Base-by-base conservation (phyloP, 2,113 vertebrate species). In the Kryptolebias marmoratus region DNA sequence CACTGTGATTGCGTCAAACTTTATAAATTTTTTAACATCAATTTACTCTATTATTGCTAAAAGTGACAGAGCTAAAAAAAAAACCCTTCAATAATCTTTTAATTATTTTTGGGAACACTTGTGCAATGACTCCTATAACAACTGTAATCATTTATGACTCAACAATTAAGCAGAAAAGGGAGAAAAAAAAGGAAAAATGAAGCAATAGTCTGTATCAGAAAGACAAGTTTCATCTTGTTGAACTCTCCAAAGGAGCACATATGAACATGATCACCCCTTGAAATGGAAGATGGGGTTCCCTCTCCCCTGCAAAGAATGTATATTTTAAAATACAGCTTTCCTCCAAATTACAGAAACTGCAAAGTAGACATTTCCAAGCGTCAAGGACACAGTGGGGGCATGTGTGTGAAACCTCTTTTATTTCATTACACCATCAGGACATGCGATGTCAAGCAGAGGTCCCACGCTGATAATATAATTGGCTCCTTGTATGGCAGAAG, bases 401-500 rank as follows among this genome's bases (percentile, higher is more conserved):
- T 73, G 84, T 71, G 83, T 87, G 85, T 73, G 87, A 89, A 88
- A 86, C 85, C 82, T 62, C 73, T 79, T 87, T 87, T 88, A 89
- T 91, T 93, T 84, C 85, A 90, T 89, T 89, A 85, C 67, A 83
- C 74, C 88, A 88, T 85, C 83, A 87, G 87, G 84, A 88, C 89
- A 84, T 84, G 80, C 6, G 68, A 83, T 89, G 85, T 90, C 89
- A 89, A 90, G 89, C 82, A 2, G 88, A 76, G 89, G 77, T 86
- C 90, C 79, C 89, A 89, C 60, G 88, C 89, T 90, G 92, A 83
- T 87, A 84, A 80, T 86, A 90, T 90, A 92, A 92, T 92, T 92
- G 89, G 82, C 90, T 91, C 77, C 78, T 85, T 86, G 79, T 88
- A 85, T 63, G 72, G 88, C 79, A 75, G 73, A 80, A 57, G 73